Conservation (phyloP, 2,113 vertebrate genomes). For the Archilochus colubris region DNA sequence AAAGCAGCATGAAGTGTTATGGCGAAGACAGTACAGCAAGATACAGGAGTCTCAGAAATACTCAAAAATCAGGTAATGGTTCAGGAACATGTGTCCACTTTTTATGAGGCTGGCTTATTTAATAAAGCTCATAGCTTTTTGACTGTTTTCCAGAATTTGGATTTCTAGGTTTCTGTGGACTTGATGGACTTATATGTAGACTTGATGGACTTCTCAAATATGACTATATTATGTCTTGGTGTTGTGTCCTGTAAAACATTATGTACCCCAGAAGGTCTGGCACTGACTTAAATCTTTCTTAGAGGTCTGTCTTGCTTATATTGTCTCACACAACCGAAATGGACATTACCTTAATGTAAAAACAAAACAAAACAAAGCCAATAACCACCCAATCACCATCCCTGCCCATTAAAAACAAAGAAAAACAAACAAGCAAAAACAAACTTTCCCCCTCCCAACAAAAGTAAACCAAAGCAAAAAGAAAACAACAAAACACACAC, state of each 20-base stretch:
- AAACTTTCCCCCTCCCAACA: too few species aligned
- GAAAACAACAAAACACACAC: too few species aligned
- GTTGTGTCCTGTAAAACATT: background rate
- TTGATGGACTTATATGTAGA: background rate
- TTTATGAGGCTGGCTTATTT: background rate
- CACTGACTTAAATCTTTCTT: background rate
- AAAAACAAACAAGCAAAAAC: too few species aligned
- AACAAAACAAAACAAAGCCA: background rate
- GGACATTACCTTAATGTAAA: background rate
- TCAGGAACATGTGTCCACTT: background rate
- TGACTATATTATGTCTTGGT: background rate
- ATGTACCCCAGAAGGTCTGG: background rate
- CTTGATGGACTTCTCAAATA: background rate
- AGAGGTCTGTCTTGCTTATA: background rate
- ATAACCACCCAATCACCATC: too few species aligned
- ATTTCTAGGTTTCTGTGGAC: background rate
- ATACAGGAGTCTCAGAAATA: constrained; percentile 6
- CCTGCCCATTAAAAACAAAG: too few species aligned
- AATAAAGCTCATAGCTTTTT: background rate
- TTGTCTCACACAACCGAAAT: background rate
- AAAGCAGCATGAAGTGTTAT: constrained; percentile 50
- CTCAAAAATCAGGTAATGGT: constrained; percentile 33
- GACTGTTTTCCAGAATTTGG: background rate
- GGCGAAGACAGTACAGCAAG: constrained; percentile 27
- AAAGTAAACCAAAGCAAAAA: too few species aligned